Evolutionary conservation across 2,888 invertebrate genomes (phyloP).

Genomic region (Allophyes oxyacanthae): DNA sequence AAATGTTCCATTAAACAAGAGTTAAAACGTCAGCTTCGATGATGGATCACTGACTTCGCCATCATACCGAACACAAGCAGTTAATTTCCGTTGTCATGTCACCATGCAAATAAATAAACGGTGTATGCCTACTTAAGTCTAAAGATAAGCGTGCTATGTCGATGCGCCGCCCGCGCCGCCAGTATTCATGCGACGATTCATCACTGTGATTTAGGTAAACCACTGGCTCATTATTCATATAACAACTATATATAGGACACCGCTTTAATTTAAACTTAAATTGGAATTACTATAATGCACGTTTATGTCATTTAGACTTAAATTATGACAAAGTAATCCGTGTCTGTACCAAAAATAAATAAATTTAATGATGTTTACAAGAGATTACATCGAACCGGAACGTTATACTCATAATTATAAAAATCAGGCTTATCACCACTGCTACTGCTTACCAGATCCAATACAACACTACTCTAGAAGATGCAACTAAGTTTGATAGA

Average conservation of each 20-base stretch:
- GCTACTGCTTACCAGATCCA: neutral
- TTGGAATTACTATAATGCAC: neutral
- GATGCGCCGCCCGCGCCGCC: slow-evolving; percentile 6
- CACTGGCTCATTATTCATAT: slow-evolving; percentile 24
- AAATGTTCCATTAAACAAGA: slow-evolving; percentile 71
- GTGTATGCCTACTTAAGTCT: slow-evolving; percentile 28
- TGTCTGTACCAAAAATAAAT: neutral
- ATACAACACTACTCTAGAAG: neutral
- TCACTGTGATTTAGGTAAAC: slow-evolving; percentile 40
- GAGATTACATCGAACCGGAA: slow-evolving; percentile 2
- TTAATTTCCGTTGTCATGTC: slow-evolving; percentile 62
- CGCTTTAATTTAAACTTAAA: slow-evolving; percentile 2
- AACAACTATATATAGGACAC: slow-evolving; percentile 7
- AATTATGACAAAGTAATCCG: neutral
- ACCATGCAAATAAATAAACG: slow-evolving; percentile 56
- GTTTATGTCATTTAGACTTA: neutral
- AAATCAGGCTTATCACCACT: neutral
- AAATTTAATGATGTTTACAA: slow-evolving; percentile 1
- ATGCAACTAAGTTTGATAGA: neutral
- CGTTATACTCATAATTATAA: neutral
- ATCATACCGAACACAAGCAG: slow-evolving; percentile 55
- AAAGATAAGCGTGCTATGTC: slow-evolving; percentile 29
- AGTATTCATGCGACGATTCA: slow-evolving; percentile 38
- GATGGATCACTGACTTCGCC: slow-evolving; percentile 66
- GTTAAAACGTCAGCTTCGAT: slow-evolving; percentile 64